Evolutionary conservation across 1,140 invertebrate genomes (phyloP), one percentile per base, ranked within the genome.

Genomic region (Amyelois transitella): DNA sequence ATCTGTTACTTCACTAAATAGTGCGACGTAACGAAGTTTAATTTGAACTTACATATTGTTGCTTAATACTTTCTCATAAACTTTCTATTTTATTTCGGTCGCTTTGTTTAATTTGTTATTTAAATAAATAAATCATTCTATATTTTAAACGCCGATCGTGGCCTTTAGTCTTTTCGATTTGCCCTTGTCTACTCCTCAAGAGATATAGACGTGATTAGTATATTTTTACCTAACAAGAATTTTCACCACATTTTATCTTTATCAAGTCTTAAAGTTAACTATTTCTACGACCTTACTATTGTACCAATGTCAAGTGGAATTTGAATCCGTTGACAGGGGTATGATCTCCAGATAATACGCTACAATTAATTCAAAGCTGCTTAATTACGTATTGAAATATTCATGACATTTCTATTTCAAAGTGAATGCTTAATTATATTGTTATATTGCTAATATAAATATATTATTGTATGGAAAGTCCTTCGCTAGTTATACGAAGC

Each of bases 321-420:
- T 38, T 38, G 32, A 49, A 49, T 14, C 47, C 47, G 21, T 21
- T 49, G 47, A 49, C 47, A 49, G 21, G 47, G 47, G 47, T 49
- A 17, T 24, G 47, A 49, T 49, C 12, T 19, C 47, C 6, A 24
- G 49, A 51, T 51, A 22, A 32, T 18, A 28, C 12, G 14, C 17
- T 22, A 51, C 28, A 24, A 44, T 53, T 53, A 53, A 54, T 54
- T 54, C 43, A 48, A 8, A 25, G 12, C 45, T 19, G 1, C 32
- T 50, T 60, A 55, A 60, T 60, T 55, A 55, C 28, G 22, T 45
- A 44, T 60, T 60, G 49, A 55, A 52, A 55, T 55, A 60, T 60
- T 55, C 58, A 60, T 45, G 43, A 55, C 49, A 49, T 20, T 45
- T 55, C 49, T 28, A 48, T 24, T 47, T 32, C 48, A 52, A 43